phyloP scores from a whole-genome alignment of 1,140 invertebrate genomes.

The Drosophila sturtevanti region DNA sequence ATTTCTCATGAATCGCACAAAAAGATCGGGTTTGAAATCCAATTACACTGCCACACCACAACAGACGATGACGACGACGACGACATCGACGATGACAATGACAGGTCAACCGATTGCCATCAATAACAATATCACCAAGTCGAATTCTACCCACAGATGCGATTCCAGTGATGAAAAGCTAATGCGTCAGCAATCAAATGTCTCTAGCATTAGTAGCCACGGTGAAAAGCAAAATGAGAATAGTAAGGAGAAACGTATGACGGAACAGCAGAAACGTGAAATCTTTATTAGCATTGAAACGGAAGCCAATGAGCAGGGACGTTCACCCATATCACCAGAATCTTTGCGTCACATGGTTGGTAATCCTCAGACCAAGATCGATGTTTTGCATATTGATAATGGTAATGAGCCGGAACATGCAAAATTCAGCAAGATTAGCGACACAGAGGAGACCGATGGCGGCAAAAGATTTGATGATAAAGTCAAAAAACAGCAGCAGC shows the following conservation, averaged over 20 bases:
- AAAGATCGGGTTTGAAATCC: conserved; percentile 70
- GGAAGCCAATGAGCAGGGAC: conserved; percentile 72
- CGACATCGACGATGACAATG: no score
- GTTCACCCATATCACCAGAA: conserved; percentile 68
- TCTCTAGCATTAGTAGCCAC: conserved; percentile 20
- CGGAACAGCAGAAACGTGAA: conserved; percentile 69
- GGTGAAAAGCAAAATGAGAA: not conserved
- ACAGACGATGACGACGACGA: conserved; percentile 30
- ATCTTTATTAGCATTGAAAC: conserved; percentile 82
- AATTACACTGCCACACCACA: conserved; percentile 49
- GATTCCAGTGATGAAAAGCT: conserved; percentile 50
- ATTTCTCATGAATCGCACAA: conserved; percentile 77
- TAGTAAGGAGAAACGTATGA: conserved; percentile 22
- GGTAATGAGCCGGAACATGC: conserved; percentile 70
- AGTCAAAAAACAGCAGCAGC: conserved; percentile 38
- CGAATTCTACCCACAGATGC: conserved; percentile 57
- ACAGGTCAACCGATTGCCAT: conserved; percentile 20
- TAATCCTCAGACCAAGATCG: conserved; percentile 66
- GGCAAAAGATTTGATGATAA: conserved; percentile 41
- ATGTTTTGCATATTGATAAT: conserved; percentile 71
- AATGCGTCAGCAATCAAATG: conserved; percentile 40
- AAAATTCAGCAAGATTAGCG: conserved; percentile 76
- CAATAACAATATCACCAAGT: conserved; percentile 40
- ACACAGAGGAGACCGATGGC: conserved; percentile 55
- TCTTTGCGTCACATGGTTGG: conserved; percentile 76